Base-by-base conservation (phyloP, 1,140 invertebrate species). In the Daktulosphaira vitifoliae region DNA sequence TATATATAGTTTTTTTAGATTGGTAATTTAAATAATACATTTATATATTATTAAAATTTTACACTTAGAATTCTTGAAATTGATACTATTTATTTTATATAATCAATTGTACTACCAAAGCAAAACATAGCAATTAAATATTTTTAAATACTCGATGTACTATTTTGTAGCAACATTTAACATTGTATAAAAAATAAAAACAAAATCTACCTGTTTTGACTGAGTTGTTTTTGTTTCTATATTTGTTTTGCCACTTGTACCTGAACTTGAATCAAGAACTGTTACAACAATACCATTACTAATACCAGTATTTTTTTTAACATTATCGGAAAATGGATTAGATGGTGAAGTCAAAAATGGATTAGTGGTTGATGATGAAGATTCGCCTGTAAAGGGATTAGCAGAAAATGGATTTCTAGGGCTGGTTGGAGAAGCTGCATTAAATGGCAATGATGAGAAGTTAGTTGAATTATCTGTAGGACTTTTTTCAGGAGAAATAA, bases 311-410 rank as follows among this genome's bases (percentile, higher is more conserved):
- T 66, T 39, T 54, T 75, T 26, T 72, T 73, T n/a, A 74, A 68
- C 67, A 46, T 71, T 72, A 51, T 70, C 71, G 26, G 80, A 78
- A 74, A 81, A 81, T 13, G 76, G 76, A 48, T 68, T 79, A 75
- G 59, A 78, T 39, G 68, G 66, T 20, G 53, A 48, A n/a, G 71
- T 79, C 65, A 82, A 81, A 15, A 79, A 79, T 72, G 81, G 81
- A 1, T 77, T 81, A 66, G 69, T 62, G 20, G 54, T 59, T 66
- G 52, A 26, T 22, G 68, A 22, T 20, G 65, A 67, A 18, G 51
- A 37, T 11, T 66, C 48, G 42, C 54, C 46, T 16, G 65, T 44
- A 29, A 64, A 50, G 7, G 20, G 72, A 72, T 48, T 71, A 71
- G 54, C 65, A 38, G 56, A 68, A 59, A 68, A 69, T 2, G 68